Evolutionary conservation across 2,113 vertebrate genomes (phyloP), one percentile per base, ranked within the genome.

Genomic region (Odontophorus gujanensis): DNA sequence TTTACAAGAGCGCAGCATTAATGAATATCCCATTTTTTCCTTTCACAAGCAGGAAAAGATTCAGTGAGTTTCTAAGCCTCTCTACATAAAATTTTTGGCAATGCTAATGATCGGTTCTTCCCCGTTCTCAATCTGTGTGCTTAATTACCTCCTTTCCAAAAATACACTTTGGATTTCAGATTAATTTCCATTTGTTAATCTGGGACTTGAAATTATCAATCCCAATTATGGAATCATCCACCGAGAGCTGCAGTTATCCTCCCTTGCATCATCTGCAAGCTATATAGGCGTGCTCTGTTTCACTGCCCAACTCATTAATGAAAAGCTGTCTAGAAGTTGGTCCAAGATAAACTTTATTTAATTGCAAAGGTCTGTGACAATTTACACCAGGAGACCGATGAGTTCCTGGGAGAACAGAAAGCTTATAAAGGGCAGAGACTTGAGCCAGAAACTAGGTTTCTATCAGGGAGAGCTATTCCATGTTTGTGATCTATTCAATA

Each of bases 251-350:
- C 47, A 81, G 55, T 11, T 57, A 72, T 77, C 34, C 36, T 62
- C 20, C 14, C 48, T 68, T n/a, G 66, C 20, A 67, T 67, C 47
- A 77, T 9, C 47, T 36, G 36, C 51, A 67, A 73, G 47, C 17
- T 62, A 45, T 57, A 24, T 16, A 78, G 59, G 36, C 0, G 0
- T 11, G 26, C 48, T 40, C 34, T 43, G 22, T 40, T 76, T 43
- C 42, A 34, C 30, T 58, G 4, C n/a, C 34, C 42, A 63, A 50
- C 28, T 72, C 42, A 40, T 82, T 78, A 69, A 69, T 4, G 26
- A 88, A 68, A 86, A 86, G n/a, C 47, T 38, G 34, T n/a, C 34
- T 0, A 47, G 32, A 91, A 76, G 43, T 7, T 25, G 17, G 81
- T 67, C 34, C 62, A 74, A 87, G 42, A 7, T 32, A 75, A 80